Evolutionary conservation across 2,113 vertebrate genomes (phyloP).

Genomic region (Otocyon megalotis): DNA sequence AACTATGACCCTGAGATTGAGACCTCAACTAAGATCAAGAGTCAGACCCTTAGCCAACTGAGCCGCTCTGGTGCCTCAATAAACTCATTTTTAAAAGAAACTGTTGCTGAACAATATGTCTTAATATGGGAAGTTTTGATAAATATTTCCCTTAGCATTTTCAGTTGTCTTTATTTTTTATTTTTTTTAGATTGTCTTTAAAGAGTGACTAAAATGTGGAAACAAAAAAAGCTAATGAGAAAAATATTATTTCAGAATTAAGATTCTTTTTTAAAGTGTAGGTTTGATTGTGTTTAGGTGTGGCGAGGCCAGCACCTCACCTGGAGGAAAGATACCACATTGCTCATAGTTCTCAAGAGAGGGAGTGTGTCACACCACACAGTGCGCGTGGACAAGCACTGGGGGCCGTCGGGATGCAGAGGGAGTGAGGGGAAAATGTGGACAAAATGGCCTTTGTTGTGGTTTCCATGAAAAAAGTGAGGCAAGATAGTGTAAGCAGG

Average conservation of each 20-base stretch:
- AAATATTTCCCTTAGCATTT: neutral
- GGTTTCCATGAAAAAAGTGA: neutral
- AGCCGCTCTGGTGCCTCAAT: neutral
- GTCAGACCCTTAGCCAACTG: neutral
- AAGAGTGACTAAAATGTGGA: neutral
- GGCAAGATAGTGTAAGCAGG: neutral
- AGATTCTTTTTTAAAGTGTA: neutral
- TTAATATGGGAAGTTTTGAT: neutral
- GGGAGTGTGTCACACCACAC: neutral
- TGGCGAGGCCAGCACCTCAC: neutral
- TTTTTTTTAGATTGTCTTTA: too few relatives aligned
- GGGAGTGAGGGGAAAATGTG: neutral
- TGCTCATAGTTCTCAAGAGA: neutral
- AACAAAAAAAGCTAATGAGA: neutral
- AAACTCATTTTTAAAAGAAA: neutral
- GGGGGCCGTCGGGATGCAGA: too few relatives aligned
- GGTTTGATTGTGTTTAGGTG: neutral
- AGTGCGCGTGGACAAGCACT: accelerated
- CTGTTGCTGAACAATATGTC: neutral
- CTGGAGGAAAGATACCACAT: neutral
- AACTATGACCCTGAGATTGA: neutral
- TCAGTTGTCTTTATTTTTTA: neutral
- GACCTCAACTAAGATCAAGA: neutral
- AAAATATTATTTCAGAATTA: neutral
- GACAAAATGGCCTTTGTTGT: too few relatives aligned